These are phyloP conservation scores for Lepidostoma basale DNA, from an alignment of 1,140 invertebrate species.

Conservation along the genomic window DNA sequence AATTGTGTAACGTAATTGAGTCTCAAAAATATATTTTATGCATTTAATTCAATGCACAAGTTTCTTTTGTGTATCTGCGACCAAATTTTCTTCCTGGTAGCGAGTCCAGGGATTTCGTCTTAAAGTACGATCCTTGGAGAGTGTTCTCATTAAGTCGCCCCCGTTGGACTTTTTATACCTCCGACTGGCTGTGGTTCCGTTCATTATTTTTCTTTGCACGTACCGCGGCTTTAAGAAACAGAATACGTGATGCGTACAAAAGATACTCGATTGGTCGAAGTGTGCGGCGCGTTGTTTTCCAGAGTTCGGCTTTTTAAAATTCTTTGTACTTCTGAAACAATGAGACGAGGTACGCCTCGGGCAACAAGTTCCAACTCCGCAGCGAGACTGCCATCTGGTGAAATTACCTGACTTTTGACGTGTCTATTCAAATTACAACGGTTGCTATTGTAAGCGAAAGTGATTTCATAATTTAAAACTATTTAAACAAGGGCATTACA, in stretches of 20 bases:
- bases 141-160: constrained; percentile 43
- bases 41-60: too few relatives aligned
- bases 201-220: constrained; percentile 46
- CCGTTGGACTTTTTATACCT: constrained; percentile 19
- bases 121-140: background rate
- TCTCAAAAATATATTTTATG: too few relatives aligned
- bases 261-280: constrained; percentile 44
- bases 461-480: too few relatives aligned
- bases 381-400: background rate
- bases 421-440: too few relatives aligned
- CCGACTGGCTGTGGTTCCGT: constrained; percentile 33
- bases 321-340: constrained; percentile 30
- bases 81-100: too few relatives aligned
- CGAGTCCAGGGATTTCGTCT: too few relatives aligned
- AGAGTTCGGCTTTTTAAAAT: constrained; percentile 30
- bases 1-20: too few relatives aligned
- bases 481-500: too few relatives aligned
- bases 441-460: too few relatives aligned
- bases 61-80: too few relatives aligned
- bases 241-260: constrained; percentile 43
- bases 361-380: constrained; percentile 23
- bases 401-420: background rate
- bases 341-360: constrained; percentile 12
- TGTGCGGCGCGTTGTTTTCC: constrained; percentile 37
- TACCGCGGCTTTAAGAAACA: constrained; percentile 44